Conservation (phyloP, 2,113 vertebrate genomes). For the Plecturocebus donacophilus region DNA sequence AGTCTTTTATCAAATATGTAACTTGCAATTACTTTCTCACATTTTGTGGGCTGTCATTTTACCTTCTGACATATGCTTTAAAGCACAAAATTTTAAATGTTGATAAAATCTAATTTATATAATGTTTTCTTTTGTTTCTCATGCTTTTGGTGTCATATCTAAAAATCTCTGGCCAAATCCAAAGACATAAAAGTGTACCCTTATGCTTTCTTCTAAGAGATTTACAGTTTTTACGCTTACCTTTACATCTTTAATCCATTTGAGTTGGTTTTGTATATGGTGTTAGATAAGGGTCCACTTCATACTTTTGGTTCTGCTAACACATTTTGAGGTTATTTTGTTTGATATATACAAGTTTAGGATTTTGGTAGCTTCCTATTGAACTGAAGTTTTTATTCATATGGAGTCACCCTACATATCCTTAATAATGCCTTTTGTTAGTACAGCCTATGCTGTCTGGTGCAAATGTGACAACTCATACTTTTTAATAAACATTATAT, state of each 20-base stretch:
- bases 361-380: neutral
- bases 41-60: neutral
- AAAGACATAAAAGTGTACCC: neutral
- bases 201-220: neutral
- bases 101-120: neutral
- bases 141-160: neutral
- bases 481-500: slow-evolving; percentile 13
- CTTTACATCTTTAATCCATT: neutral
- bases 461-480: neutral
- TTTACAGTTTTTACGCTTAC: neutral
- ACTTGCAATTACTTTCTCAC: neutral
- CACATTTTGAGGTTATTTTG: neutral
- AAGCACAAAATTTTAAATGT: neutral
- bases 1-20: neutral
- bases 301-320: neutral
- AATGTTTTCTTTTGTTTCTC: neutral
- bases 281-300: neutral
- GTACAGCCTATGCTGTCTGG: neutral
- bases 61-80: neutral
- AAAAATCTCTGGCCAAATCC: neutral
- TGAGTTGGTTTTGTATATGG: neutral
- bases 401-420: neutral
- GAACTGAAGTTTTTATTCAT: neutral
- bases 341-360: neutral
- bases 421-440: neutral